These are phyloP conservation scores for Phyllostomus hastatus DNA, from an alignment of 2,113 vertebrate genomes.

Conservation along the genomic window DNA sequence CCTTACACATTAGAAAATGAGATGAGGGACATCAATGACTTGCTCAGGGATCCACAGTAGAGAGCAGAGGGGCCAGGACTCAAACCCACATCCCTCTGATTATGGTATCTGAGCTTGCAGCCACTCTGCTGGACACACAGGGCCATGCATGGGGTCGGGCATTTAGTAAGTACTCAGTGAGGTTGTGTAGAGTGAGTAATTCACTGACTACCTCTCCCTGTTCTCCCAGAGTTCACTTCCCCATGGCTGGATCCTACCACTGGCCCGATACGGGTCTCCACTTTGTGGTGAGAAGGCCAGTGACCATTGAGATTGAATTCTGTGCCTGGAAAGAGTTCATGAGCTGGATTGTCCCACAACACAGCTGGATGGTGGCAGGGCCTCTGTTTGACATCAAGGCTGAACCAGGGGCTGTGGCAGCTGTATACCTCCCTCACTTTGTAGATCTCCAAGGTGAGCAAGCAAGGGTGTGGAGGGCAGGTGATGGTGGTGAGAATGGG, in stretches of 20 bases:
- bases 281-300: constrained; percentile 43
- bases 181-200: neutral
- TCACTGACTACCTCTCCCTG: neutral
- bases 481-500: neutral
- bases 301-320: neutral
- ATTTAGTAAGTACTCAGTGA: neutral
- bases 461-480: neutral
- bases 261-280: neutral
- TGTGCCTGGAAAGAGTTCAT: constrained; percentile 22
- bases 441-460: constrained; percentile 52
- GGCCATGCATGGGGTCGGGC: accelerated
- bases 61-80: no score
- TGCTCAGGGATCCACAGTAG: neutral
- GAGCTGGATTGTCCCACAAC: accelerated
- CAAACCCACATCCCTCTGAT: neutral
- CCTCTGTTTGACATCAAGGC: constrained; percentile 62
- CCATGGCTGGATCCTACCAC: neutral
- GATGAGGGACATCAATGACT: no score
- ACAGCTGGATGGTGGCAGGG: neutral
- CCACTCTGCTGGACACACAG: accelerated
- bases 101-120: neutral
- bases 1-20: neutral
- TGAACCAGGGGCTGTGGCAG: neutral
- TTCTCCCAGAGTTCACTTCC: constrained; percentile 47
- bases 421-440: constrained; percentile 52